Evolutionary conservation across 2,113 vertebrate species (phyloP).

Genomic region (Sinocyclocheilus grahami): DNA sequence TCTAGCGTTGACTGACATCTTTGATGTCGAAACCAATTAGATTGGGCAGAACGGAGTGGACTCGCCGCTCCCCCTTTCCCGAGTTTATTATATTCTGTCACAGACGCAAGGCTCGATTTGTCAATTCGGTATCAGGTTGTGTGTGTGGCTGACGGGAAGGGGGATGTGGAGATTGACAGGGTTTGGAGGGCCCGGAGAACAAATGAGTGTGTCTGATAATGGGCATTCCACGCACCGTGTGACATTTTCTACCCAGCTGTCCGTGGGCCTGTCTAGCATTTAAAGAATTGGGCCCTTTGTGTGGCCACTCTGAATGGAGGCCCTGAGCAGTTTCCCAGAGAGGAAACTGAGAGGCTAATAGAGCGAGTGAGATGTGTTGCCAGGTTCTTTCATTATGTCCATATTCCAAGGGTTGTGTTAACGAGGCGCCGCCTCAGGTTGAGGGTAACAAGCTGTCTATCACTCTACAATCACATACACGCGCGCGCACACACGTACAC

Average conservation of each 20-base stretch:
- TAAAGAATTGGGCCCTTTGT: conserved; percentile 87
- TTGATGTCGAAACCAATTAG: conserved; percentile 90
- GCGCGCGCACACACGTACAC: conserved; percentile 69
- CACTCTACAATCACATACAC: conserved; percentile 82
- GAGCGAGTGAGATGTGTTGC: conserved; percentile 88
- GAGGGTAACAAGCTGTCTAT: conserved; percentile 88
- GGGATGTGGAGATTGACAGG: conserved; percentile 54
- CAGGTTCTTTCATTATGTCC: conserved; percentile 88
- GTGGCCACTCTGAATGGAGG: conserved; percentile 87
- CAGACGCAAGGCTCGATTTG: conserved; percentile 90
- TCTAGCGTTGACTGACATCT: conserved; percentile 88
- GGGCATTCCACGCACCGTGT: conserved; percentile 85
- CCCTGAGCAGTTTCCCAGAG: conserved; percentile 88
- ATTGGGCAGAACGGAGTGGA: conserved; percentile 86
- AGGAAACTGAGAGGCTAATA: conserved; percentile 92
- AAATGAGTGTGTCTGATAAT: conserved; percentile 90
- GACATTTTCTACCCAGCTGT: conserved; percentile 91
- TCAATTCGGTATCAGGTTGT: conserved; percentile 89
- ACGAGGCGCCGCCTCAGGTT: conserved; percentile 86
- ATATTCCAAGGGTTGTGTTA: conserved; percentile 83
- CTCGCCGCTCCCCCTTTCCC: conserved; percentile 73
- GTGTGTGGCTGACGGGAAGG: conserved; percentile 49
- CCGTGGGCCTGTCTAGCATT: conserved; percentile 87
- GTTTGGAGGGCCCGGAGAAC: conserved; percentile 72
- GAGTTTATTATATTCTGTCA: conserved; percentile 90